Evolutionary conservation across 2,113 vertebrate genomes (phyloP), one percentile per base, ranked within the genome.

Genomic region (Etheostoma spectabile): DNA sequence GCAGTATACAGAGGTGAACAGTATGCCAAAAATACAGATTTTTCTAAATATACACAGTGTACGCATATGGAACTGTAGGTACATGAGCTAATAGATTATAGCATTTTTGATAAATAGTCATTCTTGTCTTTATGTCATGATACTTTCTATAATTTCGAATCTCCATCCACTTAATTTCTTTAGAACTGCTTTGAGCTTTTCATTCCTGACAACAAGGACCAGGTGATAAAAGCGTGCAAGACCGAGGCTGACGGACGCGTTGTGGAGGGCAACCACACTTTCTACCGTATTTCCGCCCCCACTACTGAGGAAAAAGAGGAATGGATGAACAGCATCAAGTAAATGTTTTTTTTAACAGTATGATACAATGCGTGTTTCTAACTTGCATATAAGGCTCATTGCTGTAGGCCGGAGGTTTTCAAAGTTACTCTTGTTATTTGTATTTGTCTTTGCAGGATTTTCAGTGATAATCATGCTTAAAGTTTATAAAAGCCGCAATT

Each of bases 241-340:
- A 99, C 98, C 0, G 98, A 99, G 93, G 98, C 98, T 0, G 98
- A 99, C 0, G 98, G 98, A 0, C 96, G 98, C 0, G 98, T 99
- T n/a, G 98, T 99, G 24, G 98, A 99, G 83, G 98, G 98, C 6
- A 99, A 99, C 93, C 98, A 99, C 93, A 99, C 97, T 0, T 98
- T 99, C 79, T 99, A 99, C 85, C 96, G 98, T 6, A 99, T 99
- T 90, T 99, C 98, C 0, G 98, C 98, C 7, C 97, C 97, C 33
- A 98, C 97, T 0, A 86, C 96, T 0, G 98, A 99, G 77, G 98
- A 99, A 82, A 98, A 99, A 92, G 98, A 99, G 0, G 97, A 98
- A 80, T 99, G 98, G 98, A 99, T 99, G 67, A 99, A 99, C 84
- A 98, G 98, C 93, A 99, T 99, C 88, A 99, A 97, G 98, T 99